phyloP scores from a whole-genome alignment of 2,113 vertebrate species.

The Xiphophorus maculatus region DNA sequence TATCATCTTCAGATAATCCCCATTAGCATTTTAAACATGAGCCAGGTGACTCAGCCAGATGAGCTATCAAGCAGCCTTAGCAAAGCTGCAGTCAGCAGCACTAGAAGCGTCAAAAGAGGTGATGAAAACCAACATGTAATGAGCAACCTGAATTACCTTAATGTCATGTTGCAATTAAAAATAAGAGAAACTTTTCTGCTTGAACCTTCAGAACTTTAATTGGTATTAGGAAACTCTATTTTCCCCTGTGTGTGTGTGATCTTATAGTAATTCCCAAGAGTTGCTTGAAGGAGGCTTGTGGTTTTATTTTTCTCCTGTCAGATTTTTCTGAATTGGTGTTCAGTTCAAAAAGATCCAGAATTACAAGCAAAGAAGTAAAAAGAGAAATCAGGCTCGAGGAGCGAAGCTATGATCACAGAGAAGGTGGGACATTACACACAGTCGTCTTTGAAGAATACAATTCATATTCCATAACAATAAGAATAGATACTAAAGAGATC shows the following conservation, averaged over 20 bases:
- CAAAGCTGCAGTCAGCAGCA: background rate
- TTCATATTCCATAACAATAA: slow-evolving; percentile 20
- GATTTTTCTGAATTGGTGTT: background rate
- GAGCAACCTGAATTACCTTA: slow-evolving; percentile 28
- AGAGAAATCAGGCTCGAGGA: slow-evolving; percentile 17
- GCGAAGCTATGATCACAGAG: slow-evolving; percentile 21
- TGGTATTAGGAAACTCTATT: slow-evolving; percentile 30
- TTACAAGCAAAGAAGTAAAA: slow-evolving; percentile 22
- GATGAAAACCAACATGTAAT: slow-evolving; percentile 30
- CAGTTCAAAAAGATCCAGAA: slow-evolving; percentile 21
- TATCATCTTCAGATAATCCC: slow-evolving; percentile 23
- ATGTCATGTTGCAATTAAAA: slow-evolving; percentile 39
- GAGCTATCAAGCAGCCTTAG: slow-evolving; percentile 1
- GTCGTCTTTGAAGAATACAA: slow-evolving; percentile 11
- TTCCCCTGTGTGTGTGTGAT: slow-evolving; percentile 23
- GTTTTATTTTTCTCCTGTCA: slow-evolving; percentile 11
- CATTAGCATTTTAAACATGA: slow-evolving; percentile 27
- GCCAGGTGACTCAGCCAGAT: slow-evolving; percentile 19
- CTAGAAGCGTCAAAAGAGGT: background rate
- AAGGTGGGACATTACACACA: slow-evolving; percentile 27
- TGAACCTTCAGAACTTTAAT: slow-evolving; percentile 18
- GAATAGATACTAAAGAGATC: background rate
- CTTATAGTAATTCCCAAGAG: slow-evolving; percentile 37
- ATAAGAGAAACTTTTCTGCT: slow-evolving; percentile 3
- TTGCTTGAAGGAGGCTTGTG: slow-evolving; percentile 14